These are phyloP conservation scores for Penaeus monodon DNA, from an alignment of 2,888 invertebrate genomes.

Conservation along the genomic window DNA sequence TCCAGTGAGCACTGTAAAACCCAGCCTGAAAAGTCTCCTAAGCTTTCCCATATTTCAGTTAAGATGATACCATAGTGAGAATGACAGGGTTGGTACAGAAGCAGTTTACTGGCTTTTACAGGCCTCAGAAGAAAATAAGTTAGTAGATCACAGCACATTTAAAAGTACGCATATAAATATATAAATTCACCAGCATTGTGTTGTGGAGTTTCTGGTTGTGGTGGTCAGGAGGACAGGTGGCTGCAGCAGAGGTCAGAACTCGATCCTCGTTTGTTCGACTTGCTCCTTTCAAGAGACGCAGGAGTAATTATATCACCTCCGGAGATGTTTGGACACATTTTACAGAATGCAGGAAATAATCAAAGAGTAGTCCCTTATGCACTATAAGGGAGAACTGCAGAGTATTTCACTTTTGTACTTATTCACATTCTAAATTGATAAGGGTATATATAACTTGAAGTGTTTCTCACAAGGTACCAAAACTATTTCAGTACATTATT, in stretches of 20 bases:
- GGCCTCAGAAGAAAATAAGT: not conserved
- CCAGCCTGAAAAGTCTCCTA: not conserved
- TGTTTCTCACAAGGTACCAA: too few relatives aligned
- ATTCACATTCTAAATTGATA: too few relatives aligned
- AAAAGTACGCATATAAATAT: not conserved
- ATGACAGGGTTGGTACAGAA: too few relatives aligned
- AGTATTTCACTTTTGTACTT: too few relatives aligned
- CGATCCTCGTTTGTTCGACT: conserved; percentile 44
- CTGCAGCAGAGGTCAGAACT: conserved; percentile 32
- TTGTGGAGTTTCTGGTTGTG: conserved; percentile 41
- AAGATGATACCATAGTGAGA: too few relatives aligned
- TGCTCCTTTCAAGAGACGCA: not conserved
- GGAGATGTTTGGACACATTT: too few relatives aligned
- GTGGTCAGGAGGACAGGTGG: conserved; percentile 34
- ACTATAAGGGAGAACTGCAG: too few relatives aligned
- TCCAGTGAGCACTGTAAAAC: conserved; percentile 25
- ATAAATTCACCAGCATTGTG: conserved; percentile 22
- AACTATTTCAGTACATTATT: too few relatives aligned
- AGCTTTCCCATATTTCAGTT: too few relatives aligned
- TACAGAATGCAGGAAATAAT: not conserved
- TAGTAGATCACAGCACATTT: conserved; percentile 25
- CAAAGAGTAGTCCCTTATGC: not conserved
- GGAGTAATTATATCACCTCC: too few relatives aligned
- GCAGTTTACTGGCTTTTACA: too few relatives aligned
- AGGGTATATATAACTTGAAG: too few relatives aligned